Evolutionary conservation across 2,888 invertebrate species (phyloP), one percentile per base, ranked within the genome.

Genomic region (Eretmocerus hayati): DNA sequence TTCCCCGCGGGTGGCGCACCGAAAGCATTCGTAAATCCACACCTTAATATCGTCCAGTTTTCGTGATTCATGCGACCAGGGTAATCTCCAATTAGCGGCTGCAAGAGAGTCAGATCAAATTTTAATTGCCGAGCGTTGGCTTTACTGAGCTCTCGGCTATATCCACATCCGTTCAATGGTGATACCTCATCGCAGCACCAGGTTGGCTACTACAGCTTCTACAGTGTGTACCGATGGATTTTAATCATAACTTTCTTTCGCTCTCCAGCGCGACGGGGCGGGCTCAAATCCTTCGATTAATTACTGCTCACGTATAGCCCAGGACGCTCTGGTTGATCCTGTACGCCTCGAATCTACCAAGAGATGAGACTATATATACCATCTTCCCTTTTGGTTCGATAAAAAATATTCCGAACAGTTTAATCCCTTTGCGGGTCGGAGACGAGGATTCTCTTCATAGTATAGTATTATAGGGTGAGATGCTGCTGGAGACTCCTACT

Each of bases 91-190:
- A 62, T 66, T 64, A 66, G 60, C 57, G 54, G 55, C 13, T 20
- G 6, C 59, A 63, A 59, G 64, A 65, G 64, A 60, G 62, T 58
- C 58, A 59, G 62, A 62, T 65, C 59, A 59, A 63, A 61, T 62
- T 62, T 62, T 61, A 59, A 64, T 60, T 59, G 58, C 56, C 30
- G 57, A 48, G 52, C 52, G 54, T 58, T 56, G 33, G 30, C 23
- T 43, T 9, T 30, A 9, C 13, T 30, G 30, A n/a, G 8, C 30
- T 9, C 13, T 30, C 30, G 30, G 30, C 13, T 8, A 30, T 30
- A 8, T 30, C 30, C 30, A 8, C 30, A 8, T 13, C 30, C 30
- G n/a, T n/a, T n/a, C n/a, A n/a, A n/a, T n/a, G n/a, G n/a, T n/a
- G n/a, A n/a, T n/a, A n/a, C n/a, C n/a, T n/a, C n/a, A n/a, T n/a